Percentiles rank a stretch among this genome's conserved stretches.
phyloP scores from a whole-genome alignment of 2,888 invertebrate species.

The Nasonia oneida region DNA sequence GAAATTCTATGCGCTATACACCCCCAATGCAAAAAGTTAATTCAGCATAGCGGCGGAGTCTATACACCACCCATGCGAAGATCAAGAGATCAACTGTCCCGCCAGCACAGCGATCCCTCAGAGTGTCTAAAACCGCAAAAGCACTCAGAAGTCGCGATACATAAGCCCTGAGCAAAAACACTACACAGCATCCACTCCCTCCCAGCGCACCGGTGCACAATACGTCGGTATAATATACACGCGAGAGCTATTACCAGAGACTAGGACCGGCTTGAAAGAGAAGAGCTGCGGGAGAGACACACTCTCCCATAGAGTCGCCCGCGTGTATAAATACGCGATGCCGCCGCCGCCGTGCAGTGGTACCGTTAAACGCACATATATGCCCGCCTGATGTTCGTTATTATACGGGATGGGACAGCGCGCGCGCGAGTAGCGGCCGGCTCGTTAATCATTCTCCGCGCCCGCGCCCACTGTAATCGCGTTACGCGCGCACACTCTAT shows the following conservation, averaged over 20 bases:
- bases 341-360: neutral
- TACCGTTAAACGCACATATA: conserved; percentile 32
- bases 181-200: neutral
- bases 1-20: neutral
- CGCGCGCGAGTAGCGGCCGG: neutral
- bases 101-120: neutral
- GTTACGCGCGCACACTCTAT: neutral
- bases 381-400: neutral
- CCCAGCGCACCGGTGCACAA: no score
- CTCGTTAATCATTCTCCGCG: conserved; percentile 41
- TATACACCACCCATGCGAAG: neutral
- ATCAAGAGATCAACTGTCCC: conserved; percentile 28
- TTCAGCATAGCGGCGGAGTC: neutral
- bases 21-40: neutral
- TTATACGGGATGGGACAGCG: neutral
- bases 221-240: no score
- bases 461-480: neutral
- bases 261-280: no score
- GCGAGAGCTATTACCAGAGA: neutral
- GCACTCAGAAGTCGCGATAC: conserved; percentile 6
- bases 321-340: neutral
- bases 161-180: neutral
- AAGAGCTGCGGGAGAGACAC: neutral
- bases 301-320: neutral
- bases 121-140: conserved; percentile 17